These are phyloP conservation scores for Microtus richardsoni DNA, from an alignment of 2,113 vertebrate genomes.

Conservation along the genomic window DNA sequence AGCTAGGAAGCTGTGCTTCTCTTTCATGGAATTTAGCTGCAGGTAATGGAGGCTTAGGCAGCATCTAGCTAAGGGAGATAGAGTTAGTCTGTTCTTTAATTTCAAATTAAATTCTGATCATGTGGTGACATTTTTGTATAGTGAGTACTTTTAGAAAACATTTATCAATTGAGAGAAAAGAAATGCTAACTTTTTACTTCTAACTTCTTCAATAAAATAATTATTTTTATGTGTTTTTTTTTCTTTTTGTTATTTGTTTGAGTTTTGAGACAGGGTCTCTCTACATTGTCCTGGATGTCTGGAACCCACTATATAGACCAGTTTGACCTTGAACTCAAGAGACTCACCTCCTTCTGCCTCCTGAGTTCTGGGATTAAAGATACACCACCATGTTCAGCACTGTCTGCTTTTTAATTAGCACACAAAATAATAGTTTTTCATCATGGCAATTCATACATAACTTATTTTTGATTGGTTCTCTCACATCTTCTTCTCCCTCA, in stretches of 20 bases:
- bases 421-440: background rate
- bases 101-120: conserved; percentile 44
- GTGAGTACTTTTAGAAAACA: conserved; percentile 33
- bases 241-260: background rate
- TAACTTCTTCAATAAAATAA: background rate
- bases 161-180: background rate
- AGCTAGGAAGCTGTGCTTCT: background rate
- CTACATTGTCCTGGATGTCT: background rate
- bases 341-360: background rate
- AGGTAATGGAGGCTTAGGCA: conserved; percentile 4
- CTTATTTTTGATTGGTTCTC: background rate
- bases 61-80: background rate
- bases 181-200: conserved; percentile 9
- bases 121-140: background rate
- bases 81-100: background rate
- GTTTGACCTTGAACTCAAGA: background rate
- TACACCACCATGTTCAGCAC: background rate
- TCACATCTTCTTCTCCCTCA: background rate
- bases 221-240: background rate
- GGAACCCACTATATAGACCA: background rate
- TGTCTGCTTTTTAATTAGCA: background rate
- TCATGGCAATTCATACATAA: background rate
- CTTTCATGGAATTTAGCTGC: background rate
- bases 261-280: background rate
- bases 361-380: background rate